phyloP scores from a whole-genome alignment of 2,113 vertebrate genomes.

The Spilogale gracilis region DNA sequence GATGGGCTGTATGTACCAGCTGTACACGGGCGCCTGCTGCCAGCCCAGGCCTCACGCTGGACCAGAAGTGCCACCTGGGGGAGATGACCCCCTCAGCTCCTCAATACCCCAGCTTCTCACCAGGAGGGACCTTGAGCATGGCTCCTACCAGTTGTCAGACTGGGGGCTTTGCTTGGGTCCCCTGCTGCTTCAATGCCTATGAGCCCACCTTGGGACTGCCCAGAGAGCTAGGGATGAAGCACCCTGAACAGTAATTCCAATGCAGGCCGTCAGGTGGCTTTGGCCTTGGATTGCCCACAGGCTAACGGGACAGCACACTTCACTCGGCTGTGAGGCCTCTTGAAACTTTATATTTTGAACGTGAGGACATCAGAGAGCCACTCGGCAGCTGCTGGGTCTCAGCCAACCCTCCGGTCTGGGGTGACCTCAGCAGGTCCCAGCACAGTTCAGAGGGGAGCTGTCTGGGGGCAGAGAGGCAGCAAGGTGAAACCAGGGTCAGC shows the following conservation, averaged over 20 bases:
- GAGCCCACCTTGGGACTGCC: background rate
- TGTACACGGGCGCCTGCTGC: no score
- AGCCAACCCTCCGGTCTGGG: background rate
- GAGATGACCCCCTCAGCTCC: no score
- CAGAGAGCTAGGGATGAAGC: background rate
- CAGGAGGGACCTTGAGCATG: accelerated
- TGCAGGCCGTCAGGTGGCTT: background rate
- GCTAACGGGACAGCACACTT: no score
- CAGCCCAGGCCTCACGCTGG: accelerated
- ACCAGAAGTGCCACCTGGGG: background rate
- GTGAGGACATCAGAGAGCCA: background rate
- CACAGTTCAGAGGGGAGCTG: background rate
- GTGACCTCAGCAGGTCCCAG: background rate
- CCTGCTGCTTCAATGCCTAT: background rate
- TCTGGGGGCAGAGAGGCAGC: background rate
- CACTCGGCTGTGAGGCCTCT: background rate
- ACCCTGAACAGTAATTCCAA: accelerated
- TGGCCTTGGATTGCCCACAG: background rate
- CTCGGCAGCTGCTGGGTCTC: background rate
- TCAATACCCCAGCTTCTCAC: background rate
- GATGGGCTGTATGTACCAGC: background rate
- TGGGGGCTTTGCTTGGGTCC: background rate
- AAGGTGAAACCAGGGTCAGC: accelerated
- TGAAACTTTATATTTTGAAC: background rate
- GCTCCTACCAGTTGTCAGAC: background rate